Evolutionary conservation across 2,888 invertebrate genomes (phyloP).

Genomic region (Hemithea aestivaria): DNA sequence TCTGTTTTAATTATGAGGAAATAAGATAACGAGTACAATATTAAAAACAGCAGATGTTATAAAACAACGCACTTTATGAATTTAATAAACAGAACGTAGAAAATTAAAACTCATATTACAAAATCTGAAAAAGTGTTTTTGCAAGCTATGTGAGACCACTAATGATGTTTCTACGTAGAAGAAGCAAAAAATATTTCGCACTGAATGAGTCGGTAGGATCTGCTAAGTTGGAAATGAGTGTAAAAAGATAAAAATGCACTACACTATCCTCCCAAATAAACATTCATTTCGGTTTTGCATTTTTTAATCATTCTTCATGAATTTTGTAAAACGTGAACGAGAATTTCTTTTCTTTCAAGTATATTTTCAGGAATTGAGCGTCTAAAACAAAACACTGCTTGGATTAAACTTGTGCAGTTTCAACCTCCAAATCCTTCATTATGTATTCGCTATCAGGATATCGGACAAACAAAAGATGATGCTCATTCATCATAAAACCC

Average conservation of each 20-base stretch:
- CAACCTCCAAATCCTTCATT: conserved; percentile 15
- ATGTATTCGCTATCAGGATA: conserved; percentile 20
- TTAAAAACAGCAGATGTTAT: too few species aligned
- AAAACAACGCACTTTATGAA: too few species aligned
- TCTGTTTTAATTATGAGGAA: too few species aligned
- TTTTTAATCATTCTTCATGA: conserved; percentile 3
- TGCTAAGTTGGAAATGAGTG: conserved; percentile 23
- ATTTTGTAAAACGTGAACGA: too few species aligned
- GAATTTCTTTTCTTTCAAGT: too few species aligned
- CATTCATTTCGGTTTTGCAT: conserved; percentile 8
- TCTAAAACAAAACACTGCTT: background rate
- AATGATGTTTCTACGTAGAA: conserved; percentile 25
- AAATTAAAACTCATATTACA: background rate
- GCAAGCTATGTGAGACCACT: conserved; percentile 18
- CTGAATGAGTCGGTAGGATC: conserved; percentile 26
- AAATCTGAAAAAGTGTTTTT: conserved; percentile 10
- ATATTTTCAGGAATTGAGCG: too few species aligned
- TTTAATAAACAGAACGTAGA: too few species aligned
- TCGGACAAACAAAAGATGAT: conserved; percentile 27
- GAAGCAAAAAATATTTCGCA: conserved; percentile 20
- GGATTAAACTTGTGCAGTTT: conserved; percentile 1
- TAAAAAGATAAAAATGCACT: conserved; percentile 24
- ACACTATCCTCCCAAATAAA: conserved; percentile 10
- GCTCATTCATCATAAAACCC: conserved; percentile 23
- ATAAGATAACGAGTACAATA: too few species aligned